Evolutionary conservation across 92 coral and sea anemone genomes (phyloP).

Genomic region (Palythoa heliodiscus): DNA sequence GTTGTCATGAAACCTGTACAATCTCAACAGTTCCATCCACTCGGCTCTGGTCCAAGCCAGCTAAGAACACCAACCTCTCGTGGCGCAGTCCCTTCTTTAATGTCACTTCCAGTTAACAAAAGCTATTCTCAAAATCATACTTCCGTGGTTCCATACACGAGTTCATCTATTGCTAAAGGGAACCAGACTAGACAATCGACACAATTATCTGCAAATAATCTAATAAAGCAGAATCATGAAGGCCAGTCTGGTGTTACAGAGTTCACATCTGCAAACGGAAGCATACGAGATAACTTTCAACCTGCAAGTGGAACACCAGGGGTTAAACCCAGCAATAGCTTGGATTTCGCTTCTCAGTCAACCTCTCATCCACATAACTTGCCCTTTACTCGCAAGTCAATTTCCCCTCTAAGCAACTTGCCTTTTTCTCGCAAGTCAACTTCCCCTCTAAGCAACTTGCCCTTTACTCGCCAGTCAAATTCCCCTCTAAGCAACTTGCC

Average conservation of each 20-base stretch:
- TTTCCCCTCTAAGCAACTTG: neutral
- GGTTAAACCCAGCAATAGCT: neutral
- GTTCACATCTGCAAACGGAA: neutral
- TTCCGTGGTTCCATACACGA: conserved; percentile 4
- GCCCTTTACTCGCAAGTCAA: neutral
- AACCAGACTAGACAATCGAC: neutral
- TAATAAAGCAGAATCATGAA: neutral
- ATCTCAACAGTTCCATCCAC: neutral
- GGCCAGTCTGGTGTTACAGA: neutral
- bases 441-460: conserved; percentile 3
- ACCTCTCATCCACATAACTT: too few relatives aligned
- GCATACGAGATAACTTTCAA: neutral
- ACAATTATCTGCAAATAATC: neutral
- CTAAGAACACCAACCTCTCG: neutral
- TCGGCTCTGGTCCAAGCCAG: neutral
- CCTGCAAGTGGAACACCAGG: neutral
- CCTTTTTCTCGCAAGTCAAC: neutral
- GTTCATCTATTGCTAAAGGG: neutral
- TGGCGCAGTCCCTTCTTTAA: neutral
- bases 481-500: neutral
- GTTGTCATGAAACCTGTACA: conserved; percentile 59
- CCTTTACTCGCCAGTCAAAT: neutral
- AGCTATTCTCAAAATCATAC: neutral
- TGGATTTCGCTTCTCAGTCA: neutral
- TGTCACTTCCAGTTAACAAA: neutral